Evolutionary conservation across 2,797 vertebrate species (phyloP).

Genomic region (Philypnodon macrostomus): DNA sequence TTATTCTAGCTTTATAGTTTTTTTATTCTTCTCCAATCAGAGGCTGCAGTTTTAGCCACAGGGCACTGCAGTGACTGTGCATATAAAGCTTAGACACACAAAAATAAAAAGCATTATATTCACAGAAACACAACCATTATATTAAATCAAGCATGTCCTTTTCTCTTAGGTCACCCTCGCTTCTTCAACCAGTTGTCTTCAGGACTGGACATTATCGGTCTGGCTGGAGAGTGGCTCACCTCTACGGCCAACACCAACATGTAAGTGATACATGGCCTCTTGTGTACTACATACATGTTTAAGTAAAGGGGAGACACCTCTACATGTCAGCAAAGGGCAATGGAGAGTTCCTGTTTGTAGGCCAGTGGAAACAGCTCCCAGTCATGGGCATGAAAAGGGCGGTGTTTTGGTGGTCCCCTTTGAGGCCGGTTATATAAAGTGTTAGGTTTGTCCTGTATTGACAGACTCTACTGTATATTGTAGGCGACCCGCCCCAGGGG

Average conservation of each 20-base stretch:
- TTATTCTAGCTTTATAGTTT: background rate
- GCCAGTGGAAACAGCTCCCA: slow-evolving; percentile 37
- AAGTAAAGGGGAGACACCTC: slow-evolving; percentile 25
- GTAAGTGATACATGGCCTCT: slow-evolving; percentile 73
- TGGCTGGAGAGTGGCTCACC: slow-evolving; percentile 97
- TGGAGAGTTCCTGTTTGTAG: slow-evolving; percentile 34
- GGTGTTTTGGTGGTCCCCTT: slow-evolving; percentile 22
- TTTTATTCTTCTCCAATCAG: background rate
- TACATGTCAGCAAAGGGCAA: slow-evolving; percentile 23
- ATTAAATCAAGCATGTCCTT: slow-evolving; percentile 11
- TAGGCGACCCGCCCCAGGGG: slow-evolving; percentile 38
- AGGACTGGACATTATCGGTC: slow-evolving; percentile 92
- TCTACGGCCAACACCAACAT: slow-evolving; percentile 98
- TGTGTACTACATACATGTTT: slow-evolving; percentile 2
- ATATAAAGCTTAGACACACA: background rate
- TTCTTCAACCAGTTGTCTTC: slow-evolving; percentile 98
- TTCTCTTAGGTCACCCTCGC: slow-evolving; percentile 87
- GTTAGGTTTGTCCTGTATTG: slow-evolving; percentile 57
- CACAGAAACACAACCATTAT: background rate
- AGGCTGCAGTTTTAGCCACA: slow-evolving; percentile 3
- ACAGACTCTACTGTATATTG: slow-evolving; percentile 48
- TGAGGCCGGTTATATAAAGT: slow-evolving; percentile 67
- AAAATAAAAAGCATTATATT: background rate
- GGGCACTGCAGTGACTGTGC: background rate
- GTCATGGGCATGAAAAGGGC: slow-evolving; percentile 25